Base-by-base conservation (phyloP, 2,888 invertebrate genomes). In the Oeneis ivallda region DNA sequence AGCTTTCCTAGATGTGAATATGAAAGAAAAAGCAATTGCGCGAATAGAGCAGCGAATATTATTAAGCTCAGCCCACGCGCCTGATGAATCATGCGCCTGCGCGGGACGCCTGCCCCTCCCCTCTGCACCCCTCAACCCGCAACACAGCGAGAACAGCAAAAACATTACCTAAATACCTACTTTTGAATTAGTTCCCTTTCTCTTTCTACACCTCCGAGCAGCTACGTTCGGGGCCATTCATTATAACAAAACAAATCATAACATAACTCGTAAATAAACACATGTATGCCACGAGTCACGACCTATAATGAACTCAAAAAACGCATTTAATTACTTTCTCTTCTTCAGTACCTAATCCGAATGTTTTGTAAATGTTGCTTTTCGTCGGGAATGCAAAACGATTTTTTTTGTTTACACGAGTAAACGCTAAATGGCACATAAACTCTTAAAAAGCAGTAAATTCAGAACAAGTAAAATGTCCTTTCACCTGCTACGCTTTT, bases 111-210 rank as follows among this genome's bases (percentile, higher is more conserved):
- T 32, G 34, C 15, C 58, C 52, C 43, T 61, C 50, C 56, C 61
- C 60, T 41, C 65, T 50, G 79, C 76, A 75, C 58, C 79, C 75
- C 5, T 26, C 75, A 78, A 75, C 71, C 81, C 76, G 78, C 87
- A 81, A 80, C 80, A 78, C 78, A 79, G 75, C 81, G 76, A 82
- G 81, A 83, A 78, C 85, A 82, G 89, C 89, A 91, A 91, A 91
- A 92, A 90, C 90, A 90, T 92, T 90, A 90, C 92, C 92, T 85
- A 92, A 90, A 91, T 90, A 90, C 92, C 92, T 85, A 92, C 91
- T 91, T 92, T 90, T 91, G 86, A 87, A 89, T 90, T 89, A 86
- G 87, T 86, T 87, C 82, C 90, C 91, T 92, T 91, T 92, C 92
- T 92, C 90, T 91, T 91, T 91, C 91, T 89, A 89, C 86, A 87